These are phyloP conservation scores for Drosophila tropicalis DNA, from an alignment of 1,140 invertebrate species.

Conservation along the genomic window DNA sequence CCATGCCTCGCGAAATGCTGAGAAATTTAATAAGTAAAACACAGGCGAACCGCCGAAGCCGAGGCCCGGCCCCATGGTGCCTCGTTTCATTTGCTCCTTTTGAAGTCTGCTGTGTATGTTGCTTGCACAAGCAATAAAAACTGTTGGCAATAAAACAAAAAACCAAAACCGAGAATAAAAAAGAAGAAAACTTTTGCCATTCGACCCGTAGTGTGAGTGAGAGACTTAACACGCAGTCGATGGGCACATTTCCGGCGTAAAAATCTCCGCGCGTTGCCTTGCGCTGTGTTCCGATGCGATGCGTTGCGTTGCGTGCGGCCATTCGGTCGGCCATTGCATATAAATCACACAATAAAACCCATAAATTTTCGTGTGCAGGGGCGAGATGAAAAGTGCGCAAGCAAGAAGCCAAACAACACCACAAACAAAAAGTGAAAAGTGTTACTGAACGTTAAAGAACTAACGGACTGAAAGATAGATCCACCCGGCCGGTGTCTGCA, in stretches of 20 bases:
- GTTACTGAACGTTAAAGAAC: conserved; percentile 13
- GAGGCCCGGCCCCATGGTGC: not conserved
- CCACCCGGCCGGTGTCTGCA: not conserved
- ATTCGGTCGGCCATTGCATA: conserved; percentile 61
- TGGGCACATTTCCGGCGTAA: conserved; percentile 76
- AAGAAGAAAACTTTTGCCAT: conserved; percentile 17
- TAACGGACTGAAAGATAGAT: conserved; percentile 8
- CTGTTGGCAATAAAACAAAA: conserved; percentile 43
- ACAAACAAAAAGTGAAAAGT: conserved; percentile 13
- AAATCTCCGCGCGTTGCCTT: conserved; percentile 50
- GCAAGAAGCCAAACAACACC: conserved; percentile 19
- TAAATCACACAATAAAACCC: conserved; percentile 81
- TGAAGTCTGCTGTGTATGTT: not conserved
- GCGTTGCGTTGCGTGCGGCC: conserved; percentile 36
- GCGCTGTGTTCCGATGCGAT: conserved; percentile 29
- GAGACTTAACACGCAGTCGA: conserved; percentile 76
- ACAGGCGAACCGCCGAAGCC: conserved; percentile 23
- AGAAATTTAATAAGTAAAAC: conserved; percentile 80
- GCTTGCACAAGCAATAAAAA: conserved; percentile 68
- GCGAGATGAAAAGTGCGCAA: conserved; percentile 57
- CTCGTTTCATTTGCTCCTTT: conserved; percentile 6
- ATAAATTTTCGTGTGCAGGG: conserved; percentile 74
- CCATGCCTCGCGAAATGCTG: conserved; percentile 34
- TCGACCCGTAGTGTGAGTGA: conserved; percentile 39
- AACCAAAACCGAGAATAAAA: conserved; percentile 35